phyloP scores from a whole-genome alignment of 1,140 invertebrate species.

The Zaprionus camerounensis region DNA sequence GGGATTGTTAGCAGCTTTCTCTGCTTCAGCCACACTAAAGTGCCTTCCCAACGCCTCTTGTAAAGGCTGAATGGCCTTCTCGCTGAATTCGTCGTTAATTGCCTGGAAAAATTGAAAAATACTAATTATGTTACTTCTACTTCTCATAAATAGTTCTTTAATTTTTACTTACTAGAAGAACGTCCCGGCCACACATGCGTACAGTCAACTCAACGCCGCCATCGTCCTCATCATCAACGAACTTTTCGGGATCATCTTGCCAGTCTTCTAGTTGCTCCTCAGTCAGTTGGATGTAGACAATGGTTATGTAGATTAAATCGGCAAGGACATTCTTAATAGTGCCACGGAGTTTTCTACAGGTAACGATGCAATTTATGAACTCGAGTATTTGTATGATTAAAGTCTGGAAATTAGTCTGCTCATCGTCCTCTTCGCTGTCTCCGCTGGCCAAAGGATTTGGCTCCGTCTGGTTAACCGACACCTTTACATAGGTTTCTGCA shows the following conservation, averaged over 20 bases:
- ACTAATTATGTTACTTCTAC: not conserved
- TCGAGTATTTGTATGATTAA: constrained; percentile 92
- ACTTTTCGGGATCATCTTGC: constrained; percentile 89
- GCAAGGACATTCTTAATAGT: constrained; percentile 88
- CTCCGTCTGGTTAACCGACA: constrained; percentile 79
- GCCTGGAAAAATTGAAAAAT: constrained; percentile 82
- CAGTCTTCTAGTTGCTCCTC: constrained; percentile 90
- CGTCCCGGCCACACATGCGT: constrained; percentile 90
- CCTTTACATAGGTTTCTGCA: constrained; percentile 85
- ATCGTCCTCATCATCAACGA: constrained; percentile 92
- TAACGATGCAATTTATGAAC: constrained; percentile 88
- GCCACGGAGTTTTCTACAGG: constrained; percentile 87
- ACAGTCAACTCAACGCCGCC: constrained; percentile 89
- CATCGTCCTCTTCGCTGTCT: constrained; percentile 85
- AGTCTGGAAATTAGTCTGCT: constrained; percentile 90
- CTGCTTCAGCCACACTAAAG: constrained; percentile 86
- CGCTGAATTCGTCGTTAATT: constrained; percentile 87
- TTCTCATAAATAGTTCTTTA: not conserved
- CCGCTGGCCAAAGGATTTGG: constrained; percentile 62
- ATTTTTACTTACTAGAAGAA: constrained; percentile 85
- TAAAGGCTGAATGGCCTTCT: constrained; percentile 86
- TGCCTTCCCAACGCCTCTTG: constrained; percentile 88
- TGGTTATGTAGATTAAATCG: constrained; percentile 90
- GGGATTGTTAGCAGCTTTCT: constrained; percentile 85
- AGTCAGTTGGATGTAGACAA: constrained; percentile 89